Percentiles rank a stretch among this genome's conserved stretches.
Evolutionary conservation across 2,113 vertebrate species (phyloP).

Genomic region (Odocoileus hemionus): DNA sequence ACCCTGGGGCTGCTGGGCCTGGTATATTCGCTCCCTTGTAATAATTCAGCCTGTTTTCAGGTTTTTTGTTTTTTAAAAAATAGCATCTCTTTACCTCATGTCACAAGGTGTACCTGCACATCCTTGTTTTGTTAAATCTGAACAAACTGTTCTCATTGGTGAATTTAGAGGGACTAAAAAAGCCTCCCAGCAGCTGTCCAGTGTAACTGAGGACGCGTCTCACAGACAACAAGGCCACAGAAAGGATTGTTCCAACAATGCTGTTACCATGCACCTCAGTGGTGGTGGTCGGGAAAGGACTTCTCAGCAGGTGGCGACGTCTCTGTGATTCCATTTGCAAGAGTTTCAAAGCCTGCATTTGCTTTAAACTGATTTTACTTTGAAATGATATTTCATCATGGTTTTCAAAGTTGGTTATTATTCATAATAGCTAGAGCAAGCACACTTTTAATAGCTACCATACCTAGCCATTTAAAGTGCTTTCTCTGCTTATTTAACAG

Average conservation of each 20-base stretch:
- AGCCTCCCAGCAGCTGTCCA: neutral
- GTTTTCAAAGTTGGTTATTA: slow-evolving; percentile 3
- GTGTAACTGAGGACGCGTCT: neutral
- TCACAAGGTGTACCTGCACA: neutral
- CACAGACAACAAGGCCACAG: neutral
- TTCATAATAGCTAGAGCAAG: neutral
- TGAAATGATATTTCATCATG: neutral
- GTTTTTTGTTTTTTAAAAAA: slow-evolving; percentile 39
- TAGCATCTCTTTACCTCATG: slow-evolving; percentile 6
- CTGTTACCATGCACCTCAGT: neutral
- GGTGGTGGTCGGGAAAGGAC: neutral
- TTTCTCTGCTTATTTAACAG: neutral
- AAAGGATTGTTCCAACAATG: neutral
- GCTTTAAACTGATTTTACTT: slow-evolving; percentile 3
- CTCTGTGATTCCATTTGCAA: neutral
- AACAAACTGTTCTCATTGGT: slow-evolving; percentile 33
- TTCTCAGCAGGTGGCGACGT: neutral
- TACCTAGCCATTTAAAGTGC: neutral
- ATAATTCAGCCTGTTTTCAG: slow-evolving; percentile 10
- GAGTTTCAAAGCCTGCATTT: neutral
- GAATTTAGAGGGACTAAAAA: neutral
- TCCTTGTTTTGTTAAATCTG: slow-evolving; percentile 36
- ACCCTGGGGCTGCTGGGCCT: neutral
- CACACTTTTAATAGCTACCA: neutral
- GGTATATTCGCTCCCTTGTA: slow-evolving; percentile 13